Conservation (phyloP, 2,888 invertebrate genomes). For the Cabera pusaria region DNA sequence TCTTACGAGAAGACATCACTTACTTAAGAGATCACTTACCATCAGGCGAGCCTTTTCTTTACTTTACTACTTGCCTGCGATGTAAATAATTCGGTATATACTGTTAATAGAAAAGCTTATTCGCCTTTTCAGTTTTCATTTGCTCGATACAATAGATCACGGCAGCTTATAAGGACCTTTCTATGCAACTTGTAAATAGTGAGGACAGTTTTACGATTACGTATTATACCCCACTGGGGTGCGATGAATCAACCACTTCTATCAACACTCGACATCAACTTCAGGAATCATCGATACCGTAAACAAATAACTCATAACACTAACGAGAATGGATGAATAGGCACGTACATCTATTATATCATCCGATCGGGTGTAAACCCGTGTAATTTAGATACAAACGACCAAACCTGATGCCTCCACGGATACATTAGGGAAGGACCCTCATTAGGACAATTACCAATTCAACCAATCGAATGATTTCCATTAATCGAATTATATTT, state of each 20-base stretch:
- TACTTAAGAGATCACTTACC: no score
- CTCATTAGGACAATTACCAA: slow-evolving; percentile 27
- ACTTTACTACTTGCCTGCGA: no score
- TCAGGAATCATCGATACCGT: slow-evolving; percentile 21
- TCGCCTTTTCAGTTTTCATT: no score
- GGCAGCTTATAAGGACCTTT: not conserved
- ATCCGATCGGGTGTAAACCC: slow-evolving; percentile 30
- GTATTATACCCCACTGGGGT: slow-evolving; percentile 1
- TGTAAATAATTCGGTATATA: no score
- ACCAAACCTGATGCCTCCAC: slow-evolving; percentile 6
- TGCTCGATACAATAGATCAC: no score
- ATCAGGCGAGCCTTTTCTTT: no score
- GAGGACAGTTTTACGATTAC: slow-evolving; percentile 9
- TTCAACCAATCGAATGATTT: slow-evolving; percentile 29
- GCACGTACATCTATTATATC: slow-evolving; percentile 26
- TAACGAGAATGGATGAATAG: slow-evolving; percentile 24
- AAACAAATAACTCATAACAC: slow-evolving; percentile 29
- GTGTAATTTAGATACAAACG: slow-evolving; percentile 41
- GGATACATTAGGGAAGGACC: slow-evolving; percentile 19
- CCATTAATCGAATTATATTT: slow-evolving; percentile 31
- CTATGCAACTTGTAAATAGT: not conserved
- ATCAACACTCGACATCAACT: slow-evolving; percentile 6
- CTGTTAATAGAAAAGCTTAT: no score
- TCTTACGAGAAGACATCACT: no score
- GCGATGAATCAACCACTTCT: slow-evolving; percentile 3